Evolutionary conservation across 2,113 vertebrate genomes (phyloP), one percentile per base, ranked within the genome.

Genomic region (Anthoscopus minutus): DNA sequence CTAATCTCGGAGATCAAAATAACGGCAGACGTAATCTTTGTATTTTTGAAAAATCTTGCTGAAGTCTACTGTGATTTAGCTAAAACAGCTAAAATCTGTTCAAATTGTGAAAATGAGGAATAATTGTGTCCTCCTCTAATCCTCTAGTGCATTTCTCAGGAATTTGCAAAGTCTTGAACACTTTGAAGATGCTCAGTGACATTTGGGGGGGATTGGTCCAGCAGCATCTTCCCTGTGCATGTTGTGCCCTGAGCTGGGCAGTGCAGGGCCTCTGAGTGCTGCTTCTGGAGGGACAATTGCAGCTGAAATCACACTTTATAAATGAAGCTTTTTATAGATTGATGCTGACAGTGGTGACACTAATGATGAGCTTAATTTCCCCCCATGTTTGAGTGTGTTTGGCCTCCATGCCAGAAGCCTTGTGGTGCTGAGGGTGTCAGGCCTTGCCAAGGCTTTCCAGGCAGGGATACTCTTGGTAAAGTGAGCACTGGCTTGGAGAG

Each of bases 201-300:
- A 1, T 25, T 33, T 15, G 7, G 23, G 10, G 23, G 22, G 12
- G 10, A 11, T 33, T 35, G 17, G 0, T 42, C 57, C 28, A 15
- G 65, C 23, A 38, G 60, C 51, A 8, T 19, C 67, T 65, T 57
- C 24, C 44, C 57, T 30, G 28, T 38, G 62, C 77, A 25, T 0
- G 0, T 42, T 13, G 20, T 50, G 18, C 23, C 53, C 35, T 2
- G 4, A 57, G 40, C 42, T 28, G 2, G 7, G 17, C 1, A 9
- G 20, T 31, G 44, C 57, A 69, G 22, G 20, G 73, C 66, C 48
- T 9, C 15, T 28, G 31, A 54, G 37, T 70, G 65, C 78, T 72
- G 2, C 25, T 70, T 15, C 42, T 33, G 27, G 22, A 53, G 28
- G 69, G 56, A 28, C 31, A 31, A 24, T 21, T 78, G 62, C 54